A percentile compares a stretch with the other conserved stretches of the same genome.
These are phyloP conservation scores for Manacus vitellinus DNA, from an alignment of 2,113 vertebrate genomes.

Conservation along the genomic window DNA sequence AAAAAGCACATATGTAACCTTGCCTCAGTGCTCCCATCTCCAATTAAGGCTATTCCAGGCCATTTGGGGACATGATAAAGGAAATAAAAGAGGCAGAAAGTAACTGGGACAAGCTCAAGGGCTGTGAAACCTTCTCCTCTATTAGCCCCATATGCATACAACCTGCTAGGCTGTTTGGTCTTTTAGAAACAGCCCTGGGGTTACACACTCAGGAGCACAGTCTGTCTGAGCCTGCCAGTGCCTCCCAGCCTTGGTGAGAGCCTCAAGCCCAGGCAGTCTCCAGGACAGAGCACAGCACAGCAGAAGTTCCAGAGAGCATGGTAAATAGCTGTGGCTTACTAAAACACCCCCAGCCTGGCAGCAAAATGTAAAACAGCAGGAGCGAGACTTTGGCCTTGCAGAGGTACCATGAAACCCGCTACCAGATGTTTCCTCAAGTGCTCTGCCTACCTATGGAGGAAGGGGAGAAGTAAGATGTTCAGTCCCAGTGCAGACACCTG, in stretches of 20 bases:
- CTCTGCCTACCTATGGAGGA: background rate
- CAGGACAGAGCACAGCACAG: background rate
- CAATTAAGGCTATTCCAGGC: background rate
- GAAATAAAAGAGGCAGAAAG: background rate
- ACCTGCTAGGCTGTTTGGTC: background rate
- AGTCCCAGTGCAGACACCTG: accelerated
- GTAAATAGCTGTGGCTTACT: background rate
- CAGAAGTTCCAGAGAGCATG: background rate
- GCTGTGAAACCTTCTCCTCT: background rate
- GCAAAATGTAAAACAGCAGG: background rate
- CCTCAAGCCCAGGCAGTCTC: background rate
- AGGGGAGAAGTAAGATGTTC: background rate
- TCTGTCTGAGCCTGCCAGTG: background rate
- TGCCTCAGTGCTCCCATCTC: background rate
- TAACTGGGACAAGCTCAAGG: background rate
- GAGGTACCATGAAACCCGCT: background rate
- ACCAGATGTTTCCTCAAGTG: background rate
- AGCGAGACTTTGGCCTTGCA: background rate
- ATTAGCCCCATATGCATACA: background rate
- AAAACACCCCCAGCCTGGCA: background rate
- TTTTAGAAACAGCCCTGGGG: background rate
- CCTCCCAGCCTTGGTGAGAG: background rate
- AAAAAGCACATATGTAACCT: background rate
- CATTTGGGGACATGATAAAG: background rate
- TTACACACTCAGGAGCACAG: background rate